Conservation (phyloP, 2,113 vertebrate species). For the Oostethus manadensis region DNA sequence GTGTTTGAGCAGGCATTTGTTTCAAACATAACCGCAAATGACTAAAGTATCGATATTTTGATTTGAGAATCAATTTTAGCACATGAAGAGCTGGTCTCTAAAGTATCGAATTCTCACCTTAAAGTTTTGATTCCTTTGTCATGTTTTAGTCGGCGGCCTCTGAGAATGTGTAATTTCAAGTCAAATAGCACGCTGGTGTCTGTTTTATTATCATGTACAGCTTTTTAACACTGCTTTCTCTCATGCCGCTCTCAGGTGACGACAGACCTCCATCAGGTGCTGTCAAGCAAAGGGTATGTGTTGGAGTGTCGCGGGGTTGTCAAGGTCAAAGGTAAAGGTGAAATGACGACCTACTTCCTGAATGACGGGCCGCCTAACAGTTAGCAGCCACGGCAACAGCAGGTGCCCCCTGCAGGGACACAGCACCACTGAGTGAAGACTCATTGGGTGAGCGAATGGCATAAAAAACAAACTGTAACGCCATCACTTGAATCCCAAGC, state of each 20-base stretch:
- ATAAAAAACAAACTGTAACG: constrained; percentile 46
- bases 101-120: too few species aligned
- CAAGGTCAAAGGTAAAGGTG: constrained; percentile 97
- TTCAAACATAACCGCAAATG: too few species aligned
- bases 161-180: too few species aligned
- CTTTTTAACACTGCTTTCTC: not conserved
- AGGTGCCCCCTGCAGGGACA: constrained; percentile 53
- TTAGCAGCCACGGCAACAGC: constrained; percentile 73
- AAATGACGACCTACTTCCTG: constrained; percentile 97
- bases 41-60: too few species aligned
- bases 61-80: too few species aligned
- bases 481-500: constrained; percentile 67
- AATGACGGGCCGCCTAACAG: constrained; percentile 83
- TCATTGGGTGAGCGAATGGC: constrained; percentile 48
- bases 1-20: too few species aligned
- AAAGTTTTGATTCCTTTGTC: too few species aligned
- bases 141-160: too few species aligned
- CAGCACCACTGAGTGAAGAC: constrained; percentile 54
- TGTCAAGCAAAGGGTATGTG: constrained; percentile 84
- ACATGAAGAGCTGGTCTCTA: too few species aligned
- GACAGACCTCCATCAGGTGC: constrained; percentile 89
- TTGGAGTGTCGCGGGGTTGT: constrained; percentile 89
- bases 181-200: too few species aligned
- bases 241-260: constrained; percentile 76
- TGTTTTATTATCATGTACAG: not conserved